phyloP scores from a whole-genome alignment of 92 coral and sea anemone species.

The Ricordea florida region DNA sequence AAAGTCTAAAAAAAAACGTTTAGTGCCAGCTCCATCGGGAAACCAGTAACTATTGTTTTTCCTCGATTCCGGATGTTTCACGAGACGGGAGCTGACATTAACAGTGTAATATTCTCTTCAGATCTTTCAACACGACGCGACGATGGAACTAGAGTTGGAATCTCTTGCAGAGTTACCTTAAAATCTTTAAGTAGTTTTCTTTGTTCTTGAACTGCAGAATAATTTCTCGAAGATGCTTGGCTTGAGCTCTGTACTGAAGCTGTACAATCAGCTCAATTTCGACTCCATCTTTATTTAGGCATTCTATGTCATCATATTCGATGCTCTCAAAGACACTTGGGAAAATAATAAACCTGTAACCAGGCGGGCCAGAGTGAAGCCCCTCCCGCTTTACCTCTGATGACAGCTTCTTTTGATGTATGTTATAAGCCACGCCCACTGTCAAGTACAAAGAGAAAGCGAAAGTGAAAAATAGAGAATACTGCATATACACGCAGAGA shows the following conservation, averaged over 20 bases:
- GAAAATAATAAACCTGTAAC: conserved; percentile 77
- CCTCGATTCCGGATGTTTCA: too few species aligned
- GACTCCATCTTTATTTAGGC: conserved; percentile 83
- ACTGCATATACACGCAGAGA: too few species aligned
- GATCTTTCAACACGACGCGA: neutral
- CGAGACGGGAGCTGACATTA: too few species aligned
- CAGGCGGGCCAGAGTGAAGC: conserved; percentile 83
- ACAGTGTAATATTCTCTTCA: too few species aligned
- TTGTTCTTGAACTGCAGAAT: conserved; percentile 71
- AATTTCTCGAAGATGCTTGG: conserved; percentile 62
- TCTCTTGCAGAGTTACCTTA: conserved; percentile 41
- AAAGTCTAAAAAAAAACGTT: too few species aligned
- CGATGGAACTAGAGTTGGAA: too few species aligned
- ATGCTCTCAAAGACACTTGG: conserved; percentile 76
- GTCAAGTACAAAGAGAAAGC: too few species aligned
- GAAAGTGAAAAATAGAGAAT: too few species aligned
- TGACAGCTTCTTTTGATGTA: conserved; percentile 59
- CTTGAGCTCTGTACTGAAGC: conserved; percentile 82
- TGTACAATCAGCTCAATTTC: conserved; percentile 65
- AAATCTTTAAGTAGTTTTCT: conserved; percentile 60
- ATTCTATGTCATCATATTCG: conserved; percentile 36
- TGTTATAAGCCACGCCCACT: conserved; percentile 80
- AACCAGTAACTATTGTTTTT: too few species aligned
- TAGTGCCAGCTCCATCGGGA: too few species aligned
- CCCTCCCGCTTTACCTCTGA: conserved; percentile 73